Percentiles rank a stretch among this genome's conserved stretches.
phyloP scores from a whole-genome alignment of 2,888 invertebrate genomes.

The Agonopterix subpropinquella region DNA sequence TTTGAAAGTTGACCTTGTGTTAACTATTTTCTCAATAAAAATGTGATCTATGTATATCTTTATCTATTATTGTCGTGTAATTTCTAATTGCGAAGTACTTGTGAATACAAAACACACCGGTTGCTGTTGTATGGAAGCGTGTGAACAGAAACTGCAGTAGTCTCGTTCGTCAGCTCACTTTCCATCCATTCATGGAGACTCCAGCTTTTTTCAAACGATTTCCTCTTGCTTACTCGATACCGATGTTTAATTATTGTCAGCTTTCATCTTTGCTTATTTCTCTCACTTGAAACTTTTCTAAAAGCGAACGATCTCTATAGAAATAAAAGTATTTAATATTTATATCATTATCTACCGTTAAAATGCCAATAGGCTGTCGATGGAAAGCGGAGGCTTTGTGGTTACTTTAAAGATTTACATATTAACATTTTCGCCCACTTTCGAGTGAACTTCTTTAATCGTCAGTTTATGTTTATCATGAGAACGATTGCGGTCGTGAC shows the following conservation, averaged over 20 bases:
- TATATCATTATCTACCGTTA: not conserved
- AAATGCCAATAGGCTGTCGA: not conserved
- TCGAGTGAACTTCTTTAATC: slow-evolving; percentile 4
- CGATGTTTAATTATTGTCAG: slow-evolving; percentile 44
- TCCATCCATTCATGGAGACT: slow-evolving; percentile 67
- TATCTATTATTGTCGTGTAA: slow-evolving; percentile 12
- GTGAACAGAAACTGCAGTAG: slow-evolving; percentile 62
- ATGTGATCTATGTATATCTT: too few species aligned
- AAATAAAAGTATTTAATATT: not conserved
- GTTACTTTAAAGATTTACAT: not conserved
- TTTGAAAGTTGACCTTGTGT: not conserved
- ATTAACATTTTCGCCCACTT: slow-evolving; percentile 4
- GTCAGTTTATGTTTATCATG: slow-evolving; percentile 10
- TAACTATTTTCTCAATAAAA: too few species aligned
- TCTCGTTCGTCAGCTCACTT: slow-evolving; percentile 62
- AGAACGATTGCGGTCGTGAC: slow-evolving; percentile 22
- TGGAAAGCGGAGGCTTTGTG: not conserved
- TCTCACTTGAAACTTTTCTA: slow-evolving; percentile 14
- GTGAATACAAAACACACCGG: slow-evolving; percentile 36
- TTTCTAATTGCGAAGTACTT: slow-evolving; percentile 27
- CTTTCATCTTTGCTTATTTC: slow-evolving; percentile 54
- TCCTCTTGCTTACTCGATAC: slow-evolving; percentile 46
- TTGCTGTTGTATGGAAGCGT: slow-evolving; percentile 48
- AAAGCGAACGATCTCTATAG: slow-evolving; percentile 3
- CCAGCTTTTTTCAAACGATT: slow-evolving; percentile 67